Evolutionary conservation across 2,888 invertebrate species (phyloP), one percentile per base, ranked within the genome.

Genomic region (Hemistola chrysoprasaria): DNA sequence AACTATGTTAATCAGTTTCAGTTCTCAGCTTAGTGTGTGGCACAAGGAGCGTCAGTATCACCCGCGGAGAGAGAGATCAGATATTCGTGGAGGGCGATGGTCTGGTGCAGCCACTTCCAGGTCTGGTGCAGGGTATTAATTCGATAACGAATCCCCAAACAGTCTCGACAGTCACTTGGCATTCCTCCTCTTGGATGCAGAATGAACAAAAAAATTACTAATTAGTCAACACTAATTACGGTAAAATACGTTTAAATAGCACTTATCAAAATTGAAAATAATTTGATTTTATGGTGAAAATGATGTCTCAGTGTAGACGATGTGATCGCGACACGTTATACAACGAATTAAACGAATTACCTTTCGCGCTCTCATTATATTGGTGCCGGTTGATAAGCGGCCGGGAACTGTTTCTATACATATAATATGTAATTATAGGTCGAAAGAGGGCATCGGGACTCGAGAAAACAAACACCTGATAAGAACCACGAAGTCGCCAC

Each of bases 61-160:
- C 93, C 93, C 59, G 95, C 90, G 53, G 93, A 94, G 66, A 95
- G 91, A 63, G 94, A 92, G 85, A 96, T 94, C 69, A 97, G 91
- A 73, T 95, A 95, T 70, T 96, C 95, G 92, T 97, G 96, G 47
- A 96, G 91, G 65, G 93, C 94, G 71, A 95, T 94, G 56, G 96
- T 97, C 84, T 96, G 96, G 82, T 97, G 96, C 81, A 97, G 90
- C 96, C 96, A 97, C 96, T 96, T 96, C 94, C 95, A 96, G 78
- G 96, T 97, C 89, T 96, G 96, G 89, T 96, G 95, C 88, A 96
- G 93, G 89, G 93, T 92, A 90, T 94, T 95, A 86, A 94, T 93
- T 90, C 96, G 95, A 92, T 92, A 93, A 90, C 96, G 94, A 90
- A 96, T 94, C 91, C 94, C 95, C 92, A 96, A 91, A 92, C 94